Conservation (phyloP, 2,113 vertebrate species). For the Arizona elegans region DNA sequence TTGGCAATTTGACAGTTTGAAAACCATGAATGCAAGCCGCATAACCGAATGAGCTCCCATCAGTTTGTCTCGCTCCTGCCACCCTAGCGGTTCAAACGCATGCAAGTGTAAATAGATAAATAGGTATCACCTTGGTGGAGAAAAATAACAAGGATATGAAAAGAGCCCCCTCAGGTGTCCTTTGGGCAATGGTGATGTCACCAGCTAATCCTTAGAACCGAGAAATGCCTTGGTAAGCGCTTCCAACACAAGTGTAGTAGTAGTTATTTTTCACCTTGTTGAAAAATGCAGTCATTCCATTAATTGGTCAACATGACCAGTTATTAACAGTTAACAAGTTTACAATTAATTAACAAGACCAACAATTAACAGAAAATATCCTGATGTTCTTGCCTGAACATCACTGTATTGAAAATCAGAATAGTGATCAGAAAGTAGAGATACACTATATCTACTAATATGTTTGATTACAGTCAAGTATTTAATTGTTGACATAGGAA, state of each 20-base stretch:
- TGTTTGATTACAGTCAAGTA: background rate
- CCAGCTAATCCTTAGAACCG: background rate
- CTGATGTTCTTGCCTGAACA: no score
- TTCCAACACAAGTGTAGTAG: background rate
- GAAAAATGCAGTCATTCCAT: background rate
- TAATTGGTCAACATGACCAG: background rate
- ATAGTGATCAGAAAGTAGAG: no score
- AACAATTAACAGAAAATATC: no score
- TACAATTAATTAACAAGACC: no score
- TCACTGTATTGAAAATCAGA: no score
- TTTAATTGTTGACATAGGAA: background rate
- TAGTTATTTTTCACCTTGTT: background rate
- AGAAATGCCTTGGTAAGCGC: background rate
- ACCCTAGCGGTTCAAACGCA: background rate
- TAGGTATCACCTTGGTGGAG: background rate
- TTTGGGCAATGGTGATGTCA: background rate
- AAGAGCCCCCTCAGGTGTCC: background rate
- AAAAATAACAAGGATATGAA: background rate
- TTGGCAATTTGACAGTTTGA: background rate
- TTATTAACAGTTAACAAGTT: no score
- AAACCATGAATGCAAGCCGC: background rate
- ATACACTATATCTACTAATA: background rate
- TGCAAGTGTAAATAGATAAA: background rate
- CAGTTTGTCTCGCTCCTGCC: background rate
- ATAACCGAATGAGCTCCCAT: background rate